phyloP scores from a whole-genome alignment of 2,888 invertebrate genomes.

The Fissipunctia ypsillon region DNA sequence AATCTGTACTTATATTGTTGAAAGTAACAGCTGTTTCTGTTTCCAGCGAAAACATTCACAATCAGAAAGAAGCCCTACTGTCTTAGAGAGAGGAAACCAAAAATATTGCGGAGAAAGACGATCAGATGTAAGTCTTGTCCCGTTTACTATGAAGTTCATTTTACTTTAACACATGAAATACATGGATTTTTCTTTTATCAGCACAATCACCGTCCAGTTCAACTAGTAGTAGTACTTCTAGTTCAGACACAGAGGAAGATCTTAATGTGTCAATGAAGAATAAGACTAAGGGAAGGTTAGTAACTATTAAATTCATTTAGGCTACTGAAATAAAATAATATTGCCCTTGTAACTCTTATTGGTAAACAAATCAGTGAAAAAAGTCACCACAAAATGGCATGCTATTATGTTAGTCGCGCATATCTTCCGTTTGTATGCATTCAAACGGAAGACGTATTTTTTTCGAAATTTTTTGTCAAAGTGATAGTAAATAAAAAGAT shows the following conservation, averaged over 20 bases:
- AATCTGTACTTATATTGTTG: too few relatives aligned
- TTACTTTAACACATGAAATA: background rate
- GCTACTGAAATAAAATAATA: background rate
- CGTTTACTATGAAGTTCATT: slow-evolving; percentile 5
- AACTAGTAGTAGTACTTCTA: slow-evolving; percentile 82
- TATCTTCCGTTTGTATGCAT: too few relatives aligned
- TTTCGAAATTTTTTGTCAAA: too few relatives aligned
- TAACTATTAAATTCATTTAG: background rate
- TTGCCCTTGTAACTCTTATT: background rate
- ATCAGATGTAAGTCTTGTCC: slow-evolving; percentile 83
- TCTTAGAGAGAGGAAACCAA: slow-evolving; percentile 88
- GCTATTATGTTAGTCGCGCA: too few relatives aligned
- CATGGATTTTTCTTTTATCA: slow-evolving; percentile 62
- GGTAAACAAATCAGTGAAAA: background rate
- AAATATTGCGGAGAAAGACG: slow-evolving; percentile 86
- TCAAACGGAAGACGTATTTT: too few relatives aligned
- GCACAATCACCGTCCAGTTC: slow-evolving; percentile 87
- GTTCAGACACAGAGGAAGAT: slow-evolving; percentile 87
- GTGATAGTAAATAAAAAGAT: too few relatives aligned
- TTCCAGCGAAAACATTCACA: slow-evolving; percentile 88
- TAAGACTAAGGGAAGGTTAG: slow-evolving; percentile 87
- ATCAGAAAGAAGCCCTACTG: slow-evolving; percentile 88
- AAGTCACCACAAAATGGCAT: too few relatives aligned
- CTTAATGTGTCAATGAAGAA: slow-evolving; percentile 90
- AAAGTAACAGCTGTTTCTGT: slow-evolving; percentile 14